phyloP scores from a whole-genome alignment of 92 coral and sea anemone species.

The Parazoanthus atlanticus region DNA sequence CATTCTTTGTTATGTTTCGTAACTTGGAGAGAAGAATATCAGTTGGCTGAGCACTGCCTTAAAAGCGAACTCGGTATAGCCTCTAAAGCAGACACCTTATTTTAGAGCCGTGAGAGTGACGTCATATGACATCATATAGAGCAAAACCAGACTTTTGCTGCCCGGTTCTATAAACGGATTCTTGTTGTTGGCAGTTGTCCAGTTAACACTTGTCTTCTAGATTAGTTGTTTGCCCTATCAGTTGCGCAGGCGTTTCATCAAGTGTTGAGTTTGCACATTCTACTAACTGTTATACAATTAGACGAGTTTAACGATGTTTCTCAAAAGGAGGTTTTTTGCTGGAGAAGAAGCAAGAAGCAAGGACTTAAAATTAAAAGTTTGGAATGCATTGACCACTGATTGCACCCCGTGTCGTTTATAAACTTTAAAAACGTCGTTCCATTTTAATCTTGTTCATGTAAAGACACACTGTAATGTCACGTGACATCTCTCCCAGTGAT shows the following conservation, averaged over 20 bases:
- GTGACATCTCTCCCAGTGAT: conserved; percentile 38
- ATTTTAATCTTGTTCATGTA: conserved; percentile 1
- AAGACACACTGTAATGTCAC: conserved; percentile 22
- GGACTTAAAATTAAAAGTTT: not conserved
- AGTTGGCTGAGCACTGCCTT: too few species aligned
- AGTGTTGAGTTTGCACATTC: not conserved
- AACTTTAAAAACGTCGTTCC: not conserved
- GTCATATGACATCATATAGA: too few species aligned
- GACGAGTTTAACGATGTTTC: too few species aligned
- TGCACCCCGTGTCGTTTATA: not conserved
- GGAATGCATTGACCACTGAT: not conserved
- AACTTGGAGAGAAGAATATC: not conserved
- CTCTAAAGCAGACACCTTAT: too few species aligned
- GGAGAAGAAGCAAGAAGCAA: too few species aligned
- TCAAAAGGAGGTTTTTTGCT: too few species aligned
- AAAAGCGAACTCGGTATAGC: too few species aligned
- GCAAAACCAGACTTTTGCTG: too few species aligned
- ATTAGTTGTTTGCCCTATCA: not conserved
- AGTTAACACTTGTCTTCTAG: too few species aligned
- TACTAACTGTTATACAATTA: not conserved
- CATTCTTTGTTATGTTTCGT: not conserved
- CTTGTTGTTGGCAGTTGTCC: too few species aligned
- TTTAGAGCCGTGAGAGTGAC: too few species aligned
- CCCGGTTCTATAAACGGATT: too few species aligned
- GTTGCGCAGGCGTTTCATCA: not conserved